A percentile compares a stretch with the other conserved stretches of the same genome.
These are phyloP conservation scores for Caenorhabditis sp. DNA, from an alignment of 2,888 invertebrate genomes.

Conservation along the genomic window DNA sequence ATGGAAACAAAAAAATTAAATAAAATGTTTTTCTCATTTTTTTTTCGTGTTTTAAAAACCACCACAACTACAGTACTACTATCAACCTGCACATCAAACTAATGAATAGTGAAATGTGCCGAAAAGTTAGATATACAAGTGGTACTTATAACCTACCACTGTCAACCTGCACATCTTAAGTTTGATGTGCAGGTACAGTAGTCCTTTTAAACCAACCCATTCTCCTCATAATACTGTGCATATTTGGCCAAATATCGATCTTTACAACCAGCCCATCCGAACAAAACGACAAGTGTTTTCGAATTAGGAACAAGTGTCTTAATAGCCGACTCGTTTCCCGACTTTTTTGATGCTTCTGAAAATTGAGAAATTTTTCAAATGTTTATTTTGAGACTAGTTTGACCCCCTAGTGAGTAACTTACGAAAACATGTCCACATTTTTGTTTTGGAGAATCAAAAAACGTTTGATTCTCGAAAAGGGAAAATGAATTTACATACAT, in stretches of 20 bases:
- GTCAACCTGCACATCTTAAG: no score
- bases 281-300: conserved; percentile 77
- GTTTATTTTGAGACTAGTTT: no score
- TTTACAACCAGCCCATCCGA: conserved; percentile 84
- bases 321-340: conserved; percentile 25
- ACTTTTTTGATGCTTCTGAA: conserved; percentile 23
- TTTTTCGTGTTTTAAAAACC: no score
- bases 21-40: no score
- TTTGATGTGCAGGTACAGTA: background rate
- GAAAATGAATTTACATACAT: no score
- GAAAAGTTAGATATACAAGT: no score
- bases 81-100: no score
- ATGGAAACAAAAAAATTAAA: no score
- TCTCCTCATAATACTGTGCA: conserved; percentile 81
- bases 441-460: background rate
- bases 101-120: no score
- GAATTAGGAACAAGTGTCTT: conserved; percentile 22
- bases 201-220: conserved; percentile 77
- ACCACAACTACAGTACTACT: no score
- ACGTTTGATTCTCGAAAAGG: background rate
- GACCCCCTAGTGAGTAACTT: no score
- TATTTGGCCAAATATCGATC: conserved; percentile 83
- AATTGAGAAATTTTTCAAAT: background rate
- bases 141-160: no score
- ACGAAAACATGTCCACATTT: background rate